phyloP scores from a whole-genome alignment of 35 echinoderm and acorn worm genomes.

The Holothuria glaberrima region DNA sequence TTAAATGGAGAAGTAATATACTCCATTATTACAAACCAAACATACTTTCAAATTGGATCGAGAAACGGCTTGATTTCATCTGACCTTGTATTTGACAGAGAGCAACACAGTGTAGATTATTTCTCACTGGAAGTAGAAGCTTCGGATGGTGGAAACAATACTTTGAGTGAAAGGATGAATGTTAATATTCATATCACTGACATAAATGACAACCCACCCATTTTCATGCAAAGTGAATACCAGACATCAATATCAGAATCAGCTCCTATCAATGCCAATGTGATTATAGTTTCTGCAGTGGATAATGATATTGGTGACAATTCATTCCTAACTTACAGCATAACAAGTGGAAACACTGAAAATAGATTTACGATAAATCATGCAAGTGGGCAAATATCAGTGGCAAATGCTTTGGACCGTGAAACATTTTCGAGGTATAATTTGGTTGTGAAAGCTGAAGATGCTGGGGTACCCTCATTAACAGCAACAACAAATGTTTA shows the following conservation, averaged over 20 bases:
- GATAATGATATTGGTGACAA: slow-evolving; percentile 88
- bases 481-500: slow-evolving; percentile 53
- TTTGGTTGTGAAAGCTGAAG: slow-evolving; percentile 76
- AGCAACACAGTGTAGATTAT: slow-evolving; percentile 31
- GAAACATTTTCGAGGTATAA: slow-evolving; percentile 66
- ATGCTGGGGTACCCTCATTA: slow-evolving; percentile 67
- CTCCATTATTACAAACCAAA: slow-evolving; percentile 64
- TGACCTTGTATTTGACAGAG: slow-evolving; percentile 74
- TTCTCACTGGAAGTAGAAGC: slow-evolving; percentile 71
- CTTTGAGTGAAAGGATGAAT: slow-evolving; percentile 59
- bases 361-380: slow-evolving; percentile 74
- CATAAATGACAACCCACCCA: slow-evolving; percentile 90
- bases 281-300: slow-evolving; percentile 65
- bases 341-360: slow-evolving; percentile 78
- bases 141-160: slow-evolving; percentile 67
- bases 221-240: slow-evolving; percentile 67
- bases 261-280: slow-evolving; percentile 70
- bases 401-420: slow-evolving; percentile 70
- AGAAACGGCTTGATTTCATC: slow-evolving; percentile 70
- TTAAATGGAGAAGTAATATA: slow-evolving; percentile 78
- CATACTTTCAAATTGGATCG: slow-evolving; percentile 72
- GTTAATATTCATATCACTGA: slow-evolving; percentile 81
- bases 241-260: slow-evolving; percentile 83
- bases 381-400: slow-evolving; percentile 77
- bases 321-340: slow-evolving; percentile 88